phyloP scores from a whole-genome alignment of 2,113 vertebrate genomes.

The Trematomus loennbergii region DNA sequence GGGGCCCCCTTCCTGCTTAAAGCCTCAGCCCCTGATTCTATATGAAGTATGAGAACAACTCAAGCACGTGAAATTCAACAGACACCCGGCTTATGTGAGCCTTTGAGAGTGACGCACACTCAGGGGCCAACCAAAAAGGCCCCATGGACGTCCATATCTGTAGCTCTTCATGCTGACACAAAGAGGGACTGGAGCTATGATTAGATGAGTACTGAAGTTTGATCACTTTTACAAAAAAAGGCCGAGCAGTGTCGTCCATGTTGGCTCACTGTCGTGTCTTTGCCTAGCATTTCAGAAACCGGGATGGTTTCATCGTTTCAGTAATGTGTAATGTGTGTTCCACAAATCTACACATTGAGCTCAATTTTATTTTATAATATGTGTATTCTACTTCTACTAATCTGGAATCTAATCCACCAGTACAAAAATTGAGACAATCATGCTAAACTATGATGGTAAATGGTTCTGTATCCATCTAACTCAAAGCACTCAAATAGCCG shows the following conservation, averaged over 20 bases:
- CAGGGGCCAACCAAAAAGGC: conserved; percentile 11
- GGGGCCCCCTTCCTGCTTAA: conserved; percentile 26
- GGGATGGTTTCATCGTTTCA: neutral
- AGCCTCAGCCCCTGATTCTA: conserved; percentile 12
- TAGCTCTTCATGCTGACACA: neutral
- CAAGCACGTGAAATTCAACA: conserved; percentile 18
- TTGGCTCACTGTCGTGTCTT: too few species aligned
- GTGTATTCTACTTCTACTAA: neutral
- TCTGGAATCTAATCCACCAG: neutral
- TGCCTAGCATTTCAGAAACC: neutral
- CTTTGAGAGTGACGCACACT: conserved; percentile 22
- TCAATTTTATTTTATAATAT: neutral
- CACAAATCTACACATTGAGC: neutral
- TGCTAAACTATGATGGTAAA: neutral
- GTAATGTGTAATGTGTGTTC: neutral
- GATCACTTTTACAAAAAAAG: neutral
- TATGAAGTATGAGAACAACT: conserved; percentile 31
- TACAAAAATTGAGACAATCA: neutral
- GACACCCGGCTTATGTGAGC: conserved; percentile 29
- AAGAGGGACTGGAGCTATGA: neutral
- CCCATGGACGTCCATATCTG: neutral
- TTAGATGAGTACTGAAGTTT: neutral
- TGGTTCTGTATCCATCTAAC: too few species aligned
- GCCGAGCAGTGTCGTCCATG: neutral
- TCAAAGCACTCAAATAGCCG: neutral